Conservation (phyloP, 2,888 invertebrate species). For the Parnassius orleans region DNA sequence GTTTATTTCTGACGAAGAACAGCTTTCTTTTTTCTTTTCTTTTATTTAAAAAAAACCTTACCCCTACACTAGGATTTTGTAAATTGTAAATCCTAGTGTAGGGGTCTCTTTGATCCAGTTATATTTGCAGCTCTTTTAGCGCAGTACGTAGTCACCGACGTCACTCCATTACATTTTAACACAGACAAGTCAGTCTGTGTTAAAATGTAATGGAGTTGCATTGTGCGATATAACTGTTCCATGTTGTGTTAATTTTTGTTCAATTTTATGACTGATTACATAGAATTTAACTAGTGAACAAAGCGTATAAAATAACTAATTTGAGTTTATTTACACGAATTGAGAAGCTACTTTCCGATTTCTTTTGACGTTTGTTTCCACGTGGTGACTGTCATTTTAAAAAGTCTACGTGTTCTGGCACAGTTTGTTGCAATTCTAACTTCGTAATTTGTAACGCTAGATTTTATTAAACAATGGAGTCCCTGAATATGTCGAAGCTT, state of each 20-base stretch:
- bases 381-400: constrained; percentile 70
- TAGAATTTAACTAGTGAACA: constrained; percentile 42
- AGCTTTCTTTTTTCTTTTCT: too few species aligned
- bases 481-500: constrained; percentile 70
- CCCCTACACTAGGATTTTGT: too few species aligned
- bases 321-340: constrained; percentile 38
- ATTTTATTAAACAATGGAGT: constrained; percentile 58
- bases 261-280: constrained; percentile 35
- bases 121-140: too few species aligned
- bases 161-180: too few species aligned
- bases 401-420: constrained; percentile 68
- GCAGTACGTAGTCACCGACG: too few species aligned
- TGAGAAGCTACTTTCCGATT: constrained; percentile 40
- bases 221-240: constrained; percentile 29
- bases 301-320: constrained; percentile 35
- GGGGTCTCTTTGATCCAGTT: too few species aligned
- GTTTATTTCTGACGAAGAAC: too few species aligned
- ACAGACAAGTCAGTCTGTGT: constrained; percentile 45
- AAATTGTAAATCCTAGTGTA: too few species aligned
- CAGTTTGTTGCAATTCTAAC: constrained; percentile 33
- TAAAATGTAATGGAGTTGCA: constrained; percentile 44
- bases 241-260: constrained; percentile 34
- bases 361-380: constrained; percentile 73
- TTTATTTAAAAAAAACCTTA: too few species aligned
- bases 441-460: too few species aligned